Percentiles rank a stretch among this genome's conserved stretches.
phyloP scores from a whole-genome alignment of 2,888 invertebrate genomes.

The Lithophane socia region DNA sequence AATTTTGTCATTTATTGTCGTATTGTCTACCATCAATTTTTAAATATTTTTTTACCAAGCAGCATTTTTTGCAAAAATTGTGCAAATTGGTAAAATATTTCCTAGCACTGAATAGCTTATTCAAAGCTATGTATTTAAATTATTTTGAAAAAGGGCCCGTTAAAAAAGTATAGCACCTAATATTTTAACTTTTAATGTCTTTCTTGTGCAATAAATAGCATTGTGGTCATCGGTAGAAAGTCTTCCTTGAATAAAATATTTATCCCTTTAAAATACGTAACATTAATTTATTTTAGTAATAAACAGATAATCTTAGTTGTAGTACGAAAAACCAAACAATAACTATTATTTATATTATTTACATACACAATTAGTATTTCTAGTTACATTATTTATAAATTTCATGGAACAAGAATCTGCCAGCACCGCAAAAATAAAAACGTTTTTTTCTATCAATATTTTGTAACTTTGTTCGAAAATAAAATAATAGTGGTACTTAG shows the following conservation, averaged over 20 bases:
- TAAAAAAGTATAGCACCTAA: neutral
- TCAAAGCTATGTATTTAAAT: neutral
- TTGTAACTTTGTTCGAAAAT: no score
- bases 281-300: constrained; percentile 59
- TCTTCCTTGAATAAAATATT: constrained; percentile 12
- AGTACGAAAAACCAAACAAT: constrained; percentile 85
- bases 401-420: constrained; percentile 1
- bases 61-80: neutral
- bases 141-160: neutral
- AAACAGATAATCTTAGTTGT: constrained; percentile 76
- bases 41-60: neutral
- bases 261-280: constrained; percentile 22
- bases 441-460: neutral
- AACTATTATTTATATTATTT: constrained; percentile 73
- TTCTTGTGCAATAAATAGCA: constrained; percentile 8
- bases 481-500: no score
- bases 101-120: neutral
- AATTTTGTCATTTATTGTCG: neutral
- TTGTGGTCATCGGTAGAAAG: constrained; percentile 15
- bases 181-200: neutral
- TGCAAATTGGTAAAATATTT: neutral
- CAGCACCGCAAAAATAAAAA: neutral
- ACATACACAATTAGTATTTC: constrained; percentile 71
- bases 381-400: constrained; percentile 65
- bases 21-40: neutral